Base-by-base conservation (phyloP, 35 echinoderm and acorn worm genomes). In the Patiria miniata region DNA sequence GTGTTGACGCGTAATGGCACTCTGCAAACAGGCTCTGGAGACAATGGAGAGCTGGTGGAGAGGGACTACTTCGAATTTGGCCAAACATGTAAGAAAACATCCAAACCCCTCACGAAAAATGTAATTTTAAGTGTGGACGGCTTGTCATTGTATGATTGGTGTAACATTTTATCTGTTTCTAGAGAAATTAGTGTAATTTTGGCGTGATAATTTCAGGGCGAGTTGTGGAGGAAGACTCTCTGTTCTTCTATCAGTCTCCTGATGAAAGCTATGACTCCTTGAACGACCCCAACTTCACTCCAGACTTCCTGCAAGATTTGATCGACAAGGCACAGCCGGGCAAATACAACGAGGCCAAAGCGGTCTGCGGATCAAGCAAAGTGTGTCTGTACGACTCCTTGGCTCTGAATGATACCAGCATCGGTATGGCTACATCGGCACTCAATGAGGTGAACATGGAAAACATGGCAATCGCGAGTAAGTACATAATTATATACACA, bases 191-290 rank as follows among this genome's bases (percentile, higher is more conserved):
- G n/a, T n/a, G n/a, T n/a, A n/a, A n/a, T n/a, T n/a, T n/a, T n/a
- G n/a, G n/a, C n/a, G n/a, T n/a, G n/a, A n/a, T n/a, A 6, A 83
- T 79, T 34, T 22, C 77, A 95, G 94, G 94, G 94, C 85, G 89
- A 44, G 58, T 91, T 59, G 28, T 73, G 0, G 56, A 6, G 22
- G 40, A 16, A 5, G 85, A 91, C 50, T 92, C 89, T 18, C 50
- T 92, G 0, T 95, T 95, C 44, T 68, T 80, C 21, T 95, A 95
- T 69, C 12, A 6, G 32, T 16, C 32, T 53, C 78, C 19, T 29
- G 28, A 39, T 47, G 65, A 73, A 9, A 85, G 44, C 56, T 95
- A 77, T 39, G 77, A 19, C 37, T 69, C 19, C 77, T 81, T 78
- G 81, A 95, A 92, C 82, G 82, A 95, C 37, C 12, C 73, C 6